Evolutionary conservation across 2,797 vertebrate species (phyloP).

Genomic region (Lepus townsendii): DNA sequence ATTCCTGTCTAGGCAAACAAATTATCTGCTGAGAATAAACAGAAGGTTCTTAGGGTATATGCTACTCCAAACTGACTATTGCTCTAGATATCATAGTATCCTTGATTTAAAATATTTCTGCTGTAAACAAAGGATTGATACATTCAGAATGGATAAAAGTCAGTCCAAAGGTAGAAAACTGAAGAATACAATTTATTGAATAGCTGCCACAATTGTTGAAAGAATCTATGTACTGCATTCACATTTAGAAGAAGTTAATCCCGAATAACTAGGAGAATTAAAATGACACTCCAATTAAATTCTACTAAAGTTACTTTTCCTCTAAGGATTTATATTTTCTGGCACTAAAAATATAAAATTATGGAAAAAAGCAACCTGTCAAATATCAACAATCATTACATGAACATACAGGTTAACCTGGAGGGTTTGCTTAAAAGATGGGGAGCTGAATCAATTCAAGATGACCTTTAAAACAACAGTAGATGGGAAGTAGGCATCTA

Average conservation of each 20-base stretch:
- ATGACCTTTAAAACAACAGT: constrained; percentile 73
- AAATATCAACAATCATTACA: constrained; percentile 58
- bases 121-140: constrained; percentile 38
- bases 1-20: constrained; percentile 45
- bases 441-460: constrained; percentile 72
- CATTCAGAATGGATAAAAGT: constrained; percentile 44
- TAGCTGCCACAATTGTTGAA: constrained; percentile 55
- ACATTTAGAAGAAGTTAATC: constrained; percentile 71
- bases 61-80: constrained; percentile 36
- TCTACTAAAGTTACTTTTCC: constrained; percentile 65
- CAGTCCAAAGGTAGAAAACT: constrained; percentile 39
- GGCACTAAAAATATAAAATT: constrained; percentile 54
- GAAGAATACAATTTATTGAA: constrained; percentile 62
- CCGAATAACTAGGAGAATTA: constrained; percentile 71
- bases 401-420: constrained; percentile 63
- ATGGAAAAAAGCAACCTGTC: constrained; percentile 30
- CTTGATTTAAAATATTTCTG: constrained; percentile 54
- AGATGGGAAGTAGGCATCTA: constrained; percentile 56
- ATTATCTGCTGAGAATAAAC: constrained; percentile 60
- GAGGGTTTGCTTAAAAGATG: constrained; percentile 48
- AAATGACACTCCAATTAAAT: constrained; percentile 71
- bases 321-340: constrained; percentile 68
- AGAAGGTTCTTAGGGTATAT: constrained; percentile 2
- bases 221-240: background rate
- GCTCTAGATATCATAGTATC: background rate